Percentiles rank a stretch among this genome's conserved stretches.
Conservation (phyloP, 1,140 invertebrate species). For the Anoplolepis gracilipes region DNA sequence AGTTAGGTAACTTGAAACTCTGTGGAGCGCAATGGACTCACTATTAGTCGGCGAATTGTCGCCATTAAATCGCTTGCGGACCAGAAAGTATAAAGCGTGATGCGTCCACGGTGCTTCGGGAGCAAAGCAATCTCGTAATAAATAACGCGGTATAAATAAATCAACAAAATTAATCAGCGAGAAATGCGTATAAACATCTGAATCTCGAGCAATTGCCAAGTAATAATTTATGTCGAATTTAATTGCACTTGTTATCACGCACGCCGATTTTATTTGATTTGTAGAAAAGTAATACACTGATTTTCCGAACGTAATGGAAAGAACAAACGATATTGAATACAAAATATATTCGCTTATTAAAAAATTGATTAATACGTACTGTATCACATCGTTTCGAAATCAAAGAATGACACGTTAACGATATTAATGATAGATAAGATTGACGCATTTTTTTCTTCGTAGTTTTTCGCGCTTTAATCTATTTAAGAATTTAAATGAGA, state of each 20-base stretch:
- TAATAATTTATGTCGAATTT: slow-evolving; percentile 24
- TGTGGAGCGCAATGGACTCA: background rate
- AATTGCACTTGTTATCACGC: background rate
- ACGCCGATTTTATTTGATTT: background rate
- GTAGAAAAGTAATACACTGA: background rate
- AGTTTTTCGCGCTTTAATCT: slow-evolving; percentile 18
- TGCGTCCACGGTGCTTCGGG: background rate
- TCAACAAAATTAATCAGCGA: slow-evolving; percentile 1
- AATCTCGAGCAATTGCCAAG: background rate
- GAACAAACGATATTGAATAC: background rate
- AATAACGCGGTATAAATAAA: background rate
- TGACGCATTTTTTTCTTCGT: background rate
- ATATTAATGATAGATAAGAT: background rate
- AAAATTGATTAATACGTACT: background rate
- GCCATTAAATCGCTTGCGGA: slow-evolving; percentile 17
- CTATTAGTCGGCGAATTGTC: background rate
- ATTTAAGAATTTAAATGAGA: slow-evolving; percentile 20
- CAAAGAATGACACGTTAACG: background rate
- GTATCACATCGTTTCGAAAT: background rate
- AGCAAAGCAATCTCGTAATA: background rate
- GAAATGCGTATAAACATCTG: background rate
- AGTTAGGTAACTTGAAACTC: slow-evolving; percentile 29
- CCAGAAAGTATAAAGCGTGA: slow-evolving; percentile 14
- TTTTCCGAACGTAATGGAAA: background rate
- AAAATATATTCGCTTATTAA: background rate